Conservation (phyloP, 35 echinoderm and acorn worm genomes). For the Apostichopus californicus region DNA sequence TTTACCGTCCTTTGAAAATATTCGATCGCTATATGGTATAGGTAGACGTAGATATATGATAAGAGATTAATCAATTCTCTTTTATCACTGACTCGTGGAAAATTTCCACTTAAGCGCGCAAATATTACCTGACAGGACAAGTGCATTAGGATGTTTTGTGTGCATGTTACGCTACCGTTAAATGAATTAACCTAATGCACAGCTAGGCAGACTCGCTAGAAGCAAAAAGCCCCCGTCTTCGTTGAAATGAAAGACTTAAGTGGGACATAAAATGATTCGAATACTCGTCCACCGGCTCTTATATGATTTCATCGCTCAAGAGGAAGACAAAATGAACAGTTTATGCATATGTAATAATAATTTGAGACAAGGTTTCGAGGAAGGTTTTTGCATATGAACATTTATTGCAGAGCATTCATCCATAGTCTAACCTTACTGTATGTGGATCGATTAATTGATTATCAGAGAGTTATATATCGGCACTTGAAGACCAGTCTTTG, state of each 20-base stretch:
- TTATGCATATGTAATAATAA: neutral
- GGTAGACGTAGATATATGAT: neutral
- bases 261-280: constrained; percentile 14
- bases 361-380: too few species aligned
- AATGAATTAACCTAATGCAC: constrained; percentile 9
- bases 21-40: too few species aligned
- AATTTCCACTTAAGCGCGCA: constrained; percentile 17
- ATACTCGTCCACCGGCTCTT: neutral
- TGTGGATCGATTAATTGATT: too few species aligned
- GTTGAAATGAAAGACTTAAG: neutral
- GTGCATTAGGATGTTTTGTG: constrained; percentile 4
- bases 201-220: neutral
- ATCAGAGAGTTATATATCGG: too few species aligned
- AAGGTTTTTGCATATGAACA: too few species aligned
- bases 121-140: neutral
- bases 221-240: neutral
- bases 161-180: neutral
- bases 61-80: neutral
- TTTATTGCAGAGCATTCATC: too few species aligned
- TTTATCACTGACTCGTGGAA: constrained; percentile 17
- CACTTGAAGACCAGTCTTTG: too few species aligned
- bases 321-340: neutral
- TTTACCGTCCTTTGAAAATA: too few species aligned
- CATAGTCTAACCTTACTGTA: too few species aligned
- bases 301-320: too few species aligned